Evolutionary conservation across 1,140 invertebrate species (phyloP).

Genomic region (Drosophila setifemur): DNA sequence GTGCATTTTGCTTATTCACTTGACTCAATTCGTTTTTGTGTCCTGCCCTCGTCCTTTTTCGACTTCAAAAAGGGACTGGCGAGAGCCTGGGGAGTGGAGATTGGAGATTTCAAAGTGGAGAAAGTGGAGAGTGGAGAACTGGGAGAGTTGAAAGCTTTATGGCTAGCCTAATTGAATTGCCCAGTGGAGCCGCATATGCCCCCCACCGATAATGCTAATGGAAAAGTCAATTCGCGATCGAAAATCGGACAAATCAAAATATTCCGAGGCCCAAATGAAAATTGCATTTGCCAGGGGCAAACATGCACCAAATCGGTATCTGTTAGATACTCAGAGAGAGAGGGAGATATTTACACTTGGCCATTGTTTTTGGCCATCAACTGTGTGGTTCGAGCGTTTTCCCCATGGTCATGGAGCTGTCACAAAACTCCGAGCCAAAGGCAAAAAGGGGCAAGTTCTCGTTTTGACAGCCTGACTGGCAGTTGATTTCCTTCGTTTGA

Average conservation of each 20-base stretch:
- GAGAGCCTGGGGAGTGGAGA: not conserved
- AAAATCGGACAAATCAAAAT: constrained; percentile 17
- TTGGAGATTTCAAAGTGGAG: not conserved
- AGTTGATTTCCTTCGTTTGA: constrained; percentile 42
- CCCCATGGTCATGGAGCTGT: constrained; percentile 12
- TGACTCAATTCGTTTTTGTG: constrained; percentile 9
- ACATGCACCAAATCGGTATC: too few relatives aligned
- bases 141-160: not conserved
- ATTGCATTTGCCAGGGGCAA: constrained; percentile 5
- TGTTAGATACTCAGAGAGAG: too few relatives aligned
- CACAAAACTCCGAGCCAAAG: not conserved
- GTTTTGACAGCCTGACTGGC: constrained; percentile 47
- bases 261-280: not conserved
- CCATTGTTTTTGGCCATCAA: too few relatives aligned
- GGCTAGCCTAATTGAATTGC: constrained; percentile 12
- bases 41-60: not conserved
- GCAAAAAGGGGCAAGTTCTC: constrained; percentile 1
- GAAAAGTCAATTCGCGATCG: constrained; percentile 32
- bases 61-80: constrained; percentile 6
- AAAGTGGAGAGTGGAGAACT: not conserved
- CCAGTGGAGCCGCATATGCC: constrained; percentile 6
- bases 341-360: too few relatives aligned
- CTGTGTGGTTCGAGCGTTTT: not conserved
- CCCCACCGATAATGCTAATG: constrained; percentile 35
- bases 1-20: constrained; percentile 2